phyloP scores from a whole-genome alignment of 2,797 vertebrate species.

The Dendrocincla tyrannina region DNA sequence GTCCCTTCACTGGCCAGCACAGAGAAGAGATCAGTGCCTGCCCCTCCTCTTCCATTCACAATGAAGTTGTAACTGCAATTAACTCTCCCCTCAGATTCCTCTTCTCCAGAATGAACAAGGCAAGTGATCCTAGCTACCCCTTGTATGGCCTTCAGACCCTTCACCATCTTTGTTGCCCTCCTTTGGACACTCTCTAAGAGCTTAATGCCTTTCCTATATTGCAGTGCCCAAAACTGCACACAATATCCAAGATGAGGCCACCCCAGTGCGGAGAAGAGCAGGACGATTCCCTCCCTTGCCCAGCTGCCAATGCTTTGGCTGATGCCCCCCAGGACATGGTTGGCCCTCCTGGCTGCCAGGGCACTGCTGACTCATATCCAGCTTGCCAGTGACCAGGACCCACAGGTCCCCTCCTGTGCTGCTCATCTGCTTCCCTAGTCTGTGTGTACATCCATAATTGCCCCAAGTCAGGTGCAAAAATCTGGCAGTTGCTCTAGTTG shows the following conservation, averaged over 20 bases:
- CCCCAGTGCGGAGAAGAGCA: accelerated
- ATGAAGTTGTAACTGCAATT: too few species aligned
- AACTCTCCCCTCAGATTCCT: background rate
- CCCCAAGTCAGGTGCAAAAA: background rate
- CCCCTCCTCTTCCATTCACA: background rate
- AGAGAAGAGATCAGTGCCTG: background rate
- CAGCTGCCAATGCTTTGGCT: background rate
- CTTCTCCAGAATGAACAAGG: background rate
- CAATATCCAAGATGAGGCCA: background rate
- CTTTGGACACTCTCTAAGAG: background rate
- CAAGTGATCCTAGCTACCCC: background rate
- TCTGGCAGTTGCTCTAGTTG: background rate
- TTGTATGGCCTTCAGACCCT: background rate
- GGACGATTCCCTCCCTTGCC: background rate
- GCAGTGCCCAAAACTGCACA: background rate
- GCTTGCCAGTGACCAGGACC: too few species aligned
- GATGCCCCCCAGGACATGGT: background rate
- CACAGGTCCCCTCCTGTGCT: background rate
- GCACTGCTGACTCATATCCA: background rate
- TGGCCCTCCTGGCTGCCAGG: background rate
- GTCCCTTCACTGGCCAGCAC: background rate
- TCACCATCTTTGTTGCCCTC: background rate
- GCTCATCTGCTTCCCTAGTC: background rate
- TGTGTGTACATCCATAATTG: background rate
- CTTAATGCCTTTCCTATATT: background rate